Percentiles rank a stretch among this genome's conserved stretches.
phyloP scores from a whole-genome alignment of 2,888 invertebrate species.

The Cheiracanthium punctorium region DNA sequence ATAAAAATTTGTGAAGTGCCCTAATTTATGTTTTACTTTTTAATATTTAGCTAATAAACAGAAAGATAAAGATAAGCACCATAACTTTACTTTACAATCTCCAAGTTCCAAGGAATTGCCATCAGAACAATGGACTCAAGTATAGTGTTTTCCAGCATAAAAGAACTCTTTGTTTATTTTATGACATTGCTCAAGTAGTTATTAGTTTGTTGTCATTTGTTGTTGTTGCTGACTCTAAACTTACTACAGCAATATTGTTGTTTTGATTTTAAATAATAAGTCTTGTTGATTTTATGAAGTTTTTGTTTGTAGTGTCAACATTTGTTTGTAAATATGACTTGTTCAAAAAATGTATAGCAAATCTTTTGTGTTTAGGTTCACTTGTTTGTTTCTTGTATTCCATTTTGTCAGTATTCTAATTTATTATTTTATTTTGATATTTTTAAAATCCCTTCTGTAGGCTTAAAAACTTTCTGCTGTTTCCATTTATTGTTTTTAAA shows the following conservation, averaged over 20 bases:
- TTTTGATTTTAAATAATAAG: slow-evolving; percentile 34
- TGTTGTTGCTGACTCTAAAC: slow-evolving; percentile 1
- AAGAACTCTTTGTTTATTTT: slow-evolving; percentile 9
- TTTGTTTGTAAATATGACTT: not conserved
- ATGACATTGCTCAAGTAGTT: slow-evolving; percentile 57
- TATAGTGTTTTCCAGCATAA: slow-evolving; percentile 29
- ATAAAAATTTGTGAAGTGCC: not conserved
- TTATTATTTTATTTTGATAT: no score
- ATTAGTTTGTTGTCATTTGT: slow-evolving; percentile 25
- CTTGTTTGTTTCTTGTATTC: no score
- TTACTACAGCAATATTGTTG: slow-evolving; percentile 16
- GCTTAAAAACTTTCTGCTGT: no score
- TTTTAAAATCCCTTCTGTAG: no score
- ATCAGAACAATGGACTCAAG: slow-evolving; percentile 62
- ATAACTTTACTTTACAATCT: slow-evolving; percentile 45
- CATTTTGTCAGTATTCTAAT: no score
- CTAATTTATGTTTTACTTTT: not conserved
- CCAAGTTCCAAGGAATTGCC: slow-evolving; percentile 44
- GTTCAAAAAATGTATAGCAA: not conserved
- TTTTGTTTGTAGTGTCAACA: slow-evolving; percentile 17
- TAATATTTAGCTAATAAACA: slow-evolving; percentile 26
- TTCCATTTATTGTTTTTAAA: no score
- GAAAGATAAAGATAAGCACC: slow-evolving; percentile 48
- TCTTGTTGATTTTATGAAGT: slow-evolving; percentile 24
- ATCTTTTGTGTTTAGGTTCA: no score